Evolutionary conservation across 1,140 invertebrate species (phyloP).

Genomic region (Chrysopa pallens): DNA sequence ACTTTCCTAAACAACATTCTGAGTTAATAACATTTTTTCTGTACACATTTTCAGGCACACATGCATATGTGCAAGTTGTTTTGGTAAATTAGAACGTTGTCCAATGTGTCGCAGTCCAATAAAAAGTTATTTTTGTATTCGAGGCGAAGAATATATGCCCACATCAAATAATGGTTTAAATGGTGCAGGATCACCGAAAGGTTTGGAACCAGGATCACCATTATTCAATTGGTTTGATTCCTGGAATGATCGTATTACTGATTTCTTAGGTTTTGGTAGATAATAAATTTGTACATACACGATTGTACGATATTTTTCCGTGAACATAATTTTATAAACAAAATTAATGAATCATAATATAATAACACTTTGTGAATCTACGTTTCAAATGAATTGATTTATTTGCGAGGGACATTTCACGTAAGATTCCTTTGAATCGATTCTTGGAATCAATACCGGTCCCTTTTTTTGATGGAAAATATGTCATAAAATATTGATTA

Average conservation of each 20-base stretch:
- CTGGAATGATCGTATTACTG: constrained; percentile 40
- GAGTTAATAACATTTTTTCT: too few relatives aligned
- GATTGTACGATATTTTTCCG: too few relatives aligned
- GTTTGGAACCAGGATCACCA: constrained; percentile 4
- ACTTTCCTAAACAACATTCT: too few relatives aligned
- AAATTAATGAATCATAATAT: too few relatives aligned
- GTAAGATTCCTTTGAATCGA: too few relatives aligned
- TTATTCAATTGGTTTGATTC: constrained; percentile 34
- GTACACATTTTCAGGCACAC: constrained; percentile 36
- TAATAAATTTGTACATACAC: constrained; percentile 8
- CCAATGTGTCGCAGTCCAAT: constrained; percentile 67
- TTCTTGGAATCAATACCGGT: too few relatives aligned
- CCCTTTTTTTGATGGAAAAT: too few relatives aligned
- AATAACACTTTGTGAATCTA: too few relatives aligned
- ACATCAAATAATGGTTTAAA: constrained; percentile 10
- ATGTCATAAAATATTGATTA: too few relatives aligned
- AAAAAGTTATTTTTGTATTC: constrained; percentile 61
- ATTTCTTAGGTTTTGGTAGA: constrained; percentile 37
- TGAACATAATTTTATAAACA: too few relatives aligned
- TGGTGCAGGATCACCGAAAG: constrained; percentile 8
- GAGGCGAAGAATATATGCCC: constrained; percentile 52
- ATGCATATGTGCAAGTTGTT: constrained; percentile 61
- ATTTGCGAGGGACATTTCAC: too few relatives aligned
- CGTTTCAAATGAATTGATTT: too few relatives aligned
- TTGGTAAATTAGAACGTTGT: constrained; percentile 54